Base-by-base conservation (phyloP, 2,113 vertebrate genomes). In the Odocoileus virginianus region DNA sequence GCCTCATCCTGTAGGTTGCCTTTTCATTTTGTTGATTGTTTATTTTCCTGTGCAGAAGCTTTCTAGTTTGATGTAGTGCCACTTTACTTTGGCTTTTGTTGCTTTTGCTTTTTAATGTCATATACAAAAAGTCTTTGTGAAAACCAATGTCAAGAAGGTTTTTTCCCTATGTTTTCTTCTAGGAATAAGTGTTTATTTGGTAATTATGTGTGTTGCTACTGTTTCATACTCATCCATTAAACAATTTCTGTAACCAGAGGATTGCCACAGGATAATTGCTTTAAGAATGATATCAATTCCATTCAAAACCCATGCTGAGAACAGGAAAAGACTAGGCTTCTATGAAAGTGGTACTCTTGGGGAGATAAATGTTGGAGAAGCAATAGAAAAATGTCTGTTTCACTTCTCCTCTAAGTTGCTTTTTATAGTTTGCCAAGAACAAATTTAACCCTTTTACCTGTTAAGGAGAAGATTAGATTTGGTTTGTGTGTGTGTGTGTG, bases 401-500 rank as follows among this genome's bases (percentile, higher is more conserved):
- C 33, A 36, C 30, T 36, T 36, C 43, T 52, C 14, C 43, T 83
- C 82, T 61, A 43, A 85, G 36, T 36, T 45, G 78, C 54, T 74
- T 54, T 89, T 60, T 8, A 76, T 78, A 57, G 30, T 85, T 83
- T 86, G 23, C 10, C 79, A 33, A 89, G 25, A 60, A 85, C 23
- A 89, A 58, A 85, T 43, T 19, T 21, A 90, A 57, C 4, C 14
- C 11, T 81, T 89, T 78, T 93, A 60, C 58, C 45, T 27, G 2
- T 88, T 50, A 36, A 27, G 47, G 30, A 78, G 23, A n/a, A 19
- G 45, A 23, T 71, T 50, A 57, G 47, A 43, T 15, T 67, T 36
- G 6, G 28, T 15, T 0, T n/a, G 3, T 25, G 67, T 45, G 71
- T 47, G 15, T n/a, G 36, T 15, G 0, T n/a, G 3, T 25, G 67